These are phyloP conservation scores for Trissolcus basalis DNA, from an alignment of 1,140 invertebrate species.

Conservation along the genomic window DNA sequence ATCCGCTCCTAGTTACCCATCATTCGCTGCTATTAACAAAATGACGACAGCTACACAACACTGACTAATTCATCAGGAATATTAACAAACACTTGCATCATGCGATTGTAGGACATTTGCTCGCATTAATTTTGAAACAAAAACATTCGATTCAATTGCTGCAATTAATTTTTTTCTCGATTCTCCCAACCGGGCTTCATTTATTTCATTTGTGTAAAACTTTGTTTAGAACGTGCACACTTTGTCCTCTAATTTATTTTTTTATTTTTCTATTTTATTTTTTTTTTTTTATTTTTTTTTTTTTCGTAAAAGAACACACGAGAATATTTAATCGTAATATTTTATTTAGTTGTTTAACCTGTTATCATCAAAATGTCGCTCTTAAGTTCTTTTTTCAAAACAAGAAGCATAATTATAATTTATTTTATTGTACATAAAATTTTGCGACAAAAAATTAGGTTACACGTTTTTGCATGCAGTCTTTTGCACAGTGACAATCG, in stretches of 20 bases:
- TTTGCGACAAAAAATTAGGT: background rate
- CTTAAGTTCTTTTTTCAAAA: too few species aligned
- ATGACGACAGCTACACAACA: slow-evolving; percentile 40
- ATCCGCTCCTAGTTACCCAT: slow-evolving; percentile 57
- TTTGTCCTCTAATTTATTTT: too few species aligned
- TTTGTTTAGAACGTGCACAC: too few species aligned
- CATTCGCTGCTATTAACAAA: slow-evolving; percentile 59
- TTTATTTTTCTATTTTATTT: too few species aligned
- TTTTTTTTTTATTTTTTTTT: too few species aligned
- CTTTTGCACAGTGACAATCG: slow-evolving; percentile 40
- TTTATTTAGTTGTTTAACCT: too few species aligned
- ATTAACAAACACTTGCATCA: slow-evolving; percentile 52
- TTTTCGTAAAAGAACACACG: too few species aligned
- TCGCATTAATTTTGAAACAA: slow-evolving; percentile 29
- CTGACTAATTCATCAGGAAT: slow-evolving; percentile 51
- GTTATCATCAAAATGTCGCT: too few species aligned
- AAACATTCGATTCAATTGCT: slow-evolving; percentile 27
- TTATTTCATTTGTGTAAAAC: too few species aligned
- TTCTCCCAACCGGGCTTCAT: background rate
- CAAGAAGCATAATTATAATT: background rate
- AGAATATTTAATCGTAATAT: too few species aligned
- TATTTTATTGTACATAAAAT: too few species aligned
- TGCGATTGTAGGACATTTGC: slow-evolving; percentile 38
- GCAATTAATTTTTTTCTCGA: slow-evolving; percentile 23
- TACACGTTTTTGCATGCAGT: background rate